Base-by-base conservation (phyloP, 2,888 invertebrate genomes). In the Pachymerium ferrugineum region DNA sequence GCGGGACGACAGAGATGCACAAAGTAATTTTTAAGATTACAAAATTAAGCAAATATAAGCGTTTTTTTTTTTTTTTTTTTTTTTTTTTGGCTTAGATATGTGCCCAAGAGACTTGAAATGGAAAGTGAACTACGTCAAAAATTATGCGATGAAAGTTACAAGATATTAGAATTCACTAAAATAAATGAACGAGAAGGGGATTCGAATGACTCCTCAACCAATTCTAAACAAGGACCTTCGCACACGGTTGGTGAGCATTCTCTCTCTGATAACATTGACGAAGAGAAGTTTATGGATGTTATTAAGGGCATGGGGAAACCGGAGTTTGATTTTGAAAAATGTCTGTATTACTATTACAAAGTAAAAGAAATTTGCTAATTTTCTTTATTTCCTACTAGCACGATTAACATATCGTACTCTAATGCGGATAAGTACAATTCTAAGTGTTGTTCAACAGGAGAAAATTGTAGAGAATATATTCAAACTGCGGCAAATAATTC, bases 351-450 rank as follows among this genome's bases (percentile, higher is more conserved):
- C 28, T 29, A 68, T 16, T 68, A 25, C 8, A 0, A 29, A 67
- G 4, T 67, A 16, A 12, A 4, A 25, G n/a, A 67, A 14, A 16
- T 68, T 68, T 68, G 12, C 19, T n/a, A 68, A 30, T 28, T 67
- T 12, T 68, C 1, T 68, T 68, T 30, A n/a, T 68, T n/a, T 14
- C 16, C 22, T 68, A n/a, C 47, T 29, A 72, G 74, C 70, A 19
- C 29, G 29, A 42, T 19, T 75, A 25, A 79, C 81, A n/a, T 78
- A 79, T 33, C 79, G 80, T 0, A 79, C 80, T 74, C 76, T 83
- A 54, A 80, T 79, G 47, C 83, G 91, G 73, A 86, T 87, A n/a
- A 87, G 87, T 78, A 82, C 87, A 74, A 87, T 91, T 74, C 83
- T 90, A 16, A 85, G 87, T 74, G 82, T 85, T 8, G 83, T 91